A percentile compares a stretch with the other conserved stretches of the same genome.
Evolutionary conservation across 2,888 invertebrate species (phyloP).

Genomic region (Drosophila kokeensis): DNA sequence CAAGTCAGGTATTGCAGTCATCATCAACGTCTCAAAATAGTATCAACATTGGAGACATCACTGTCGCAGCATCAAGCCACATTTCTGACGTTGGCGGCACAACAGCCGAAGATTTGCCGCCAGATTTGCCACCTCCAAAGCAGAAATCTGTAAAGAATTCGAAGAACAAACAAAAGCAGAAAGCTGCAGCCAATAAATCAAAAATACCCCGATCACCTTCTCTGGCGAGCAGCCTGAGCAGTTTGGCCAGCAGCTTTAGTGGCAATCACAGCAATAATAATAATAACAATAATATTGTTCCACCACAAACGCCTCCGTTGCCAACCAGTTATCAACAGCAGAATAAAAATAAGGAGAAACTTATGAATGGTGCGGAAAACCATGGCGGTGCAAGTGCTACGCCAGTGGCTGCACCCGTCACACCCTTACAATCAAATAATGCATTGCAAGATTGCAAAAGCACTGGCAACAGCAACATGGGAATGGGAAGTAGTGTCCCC

Average conservation of each 20-base stretch:
- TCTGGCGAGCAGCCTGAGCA: slow-evolving; percentile 77
- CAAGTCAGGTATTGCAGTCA: slow-evolving; percentile 52
- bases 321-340: slow-evolving; percentile 77
- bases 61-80: slow-evolving; percentile 40
- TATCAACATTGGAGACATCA: slow-evolving; percentile 40
- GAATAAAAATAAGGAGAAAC: slow-evolving; percentile 71
- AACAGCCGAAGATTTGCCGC: slow-evolving; percentile 63
- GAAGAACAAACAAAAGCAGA: slow-evolving; percentile 75
- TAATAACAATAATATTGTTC: slow-evolving; percentile 63
- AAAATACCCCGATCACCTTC: slow-evolving; percentile 83
- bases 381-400: slow-evolving; percentile 43
- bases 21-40: slow-evolving; percentile 51
- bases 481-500: slow-evolving; percentile 33
- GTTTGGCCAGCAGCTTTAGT: slow-evolving; percentile 74
- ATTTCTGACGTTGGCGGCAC: slow-evolving; percentile 33
- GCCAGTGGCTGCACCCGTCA: slow-evolving; percentile 46
- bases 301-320: slow-evolving; percentile 84
- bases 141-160: slow-evolving; percentile 81
- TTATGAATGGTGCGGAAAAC: slow-evolving; percentile 78
- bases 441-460: slow-evolving; percentile 28
- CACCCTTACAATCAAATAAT: slow-evolving; percentile 39
- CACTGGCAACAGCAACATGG: slow-evolving; percentile 33
- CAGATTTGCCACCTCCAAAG: slow-evolving; percentile 82
- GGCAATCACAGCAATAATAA: slow-evolving; percentile 48
- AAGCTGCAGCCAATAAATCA: slow-evolving; percentile 74